These are phyloP conservation scores for Syngnathus acus DNA, from an alignment of 2,797 vertebrate species.

Conservation along the genomic window DNA sequence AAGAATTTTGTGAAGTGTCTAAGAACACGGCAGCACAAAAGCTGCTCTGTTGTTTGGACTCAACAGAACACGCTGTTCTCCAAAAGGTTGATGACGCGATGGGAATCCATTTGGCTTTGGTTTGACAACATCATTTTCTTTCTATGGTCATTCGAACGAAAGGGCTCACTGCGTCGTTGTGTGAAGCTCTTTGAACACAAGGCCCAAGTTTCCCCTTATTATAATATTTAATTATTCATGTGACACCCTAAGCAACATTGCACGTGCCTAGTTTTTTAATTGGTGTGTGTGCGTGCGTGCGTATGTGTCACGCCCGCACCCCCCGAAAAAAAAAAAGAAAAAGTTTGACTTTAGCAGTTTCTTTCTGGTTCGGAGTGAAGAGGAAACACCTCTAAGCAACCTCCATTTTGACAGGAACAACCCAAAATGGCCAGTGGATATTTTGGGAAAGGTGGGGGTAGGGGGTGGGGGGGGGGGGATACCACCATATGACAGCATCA, in stretches of 20 bases:
- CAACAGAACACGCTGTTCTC: neutral
- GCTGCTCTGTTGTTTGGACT: neutral
- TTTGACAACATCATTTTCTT: neutral
- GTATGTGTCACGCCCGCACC: no score
- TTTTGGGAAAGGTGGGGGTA: constrained; percentile 31
- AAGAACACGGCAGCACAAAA: neutral
- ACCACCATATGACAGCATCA: constrained; percentile 28
- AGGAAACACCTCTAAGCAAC: constrained; percentile 14
- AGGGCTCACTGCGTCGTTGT: no score
- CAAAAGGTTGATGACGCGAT: neutral
- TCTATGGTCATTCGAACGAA: neutral
- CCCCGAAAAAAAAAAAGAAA: no score
- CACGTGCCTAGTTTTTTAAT: neutral
- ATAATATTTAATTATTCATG: neutral
- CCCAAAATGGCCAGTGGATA: constrained; percentile 40
- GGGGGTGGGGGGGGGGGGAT: constrained; percentile 10
- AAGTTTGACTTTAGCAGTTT: neutral
- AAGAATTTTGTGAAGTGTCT: neutral
- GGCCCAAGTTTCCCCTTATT: neutral
- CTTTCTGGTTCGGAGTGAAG: neutral
- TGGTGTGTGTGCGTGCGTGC: no score
- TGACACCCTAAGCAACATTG: neutral
- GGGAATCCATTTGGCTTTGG: neutral
- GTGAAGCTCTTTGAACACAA: no score
- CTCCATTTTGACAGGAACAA: constrained; percentile 32